A percentile compares a stretch with the other conserved stretches of the same genome.
Conservation (phyloP, 2,797 vertebrate species). For the Setipinna tenuifilis region DNA sequence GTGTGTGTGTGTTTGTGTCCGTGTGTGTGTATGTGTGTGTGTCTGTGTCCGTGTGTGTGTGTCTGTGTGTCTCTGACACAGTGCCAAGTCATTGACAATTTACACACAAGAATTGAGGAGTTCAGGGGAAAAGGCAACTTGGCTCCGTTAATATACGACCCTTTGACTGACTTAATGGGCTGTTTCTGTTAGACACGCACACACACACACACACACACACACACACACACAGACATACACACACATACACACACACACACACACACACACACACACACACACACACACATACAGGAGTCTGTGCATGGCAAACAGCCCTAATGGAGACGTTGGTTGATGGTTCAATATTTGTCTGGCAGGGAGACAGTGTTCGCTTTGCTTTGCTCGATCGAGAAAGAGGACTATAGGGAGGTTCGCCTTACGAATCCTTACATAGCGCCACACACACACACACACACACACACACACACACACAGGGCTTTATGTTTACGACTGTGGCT, state of each 20-base stretch:
- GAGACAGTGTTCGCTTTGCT: not conserved
- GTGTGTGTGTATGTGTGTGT: no score
- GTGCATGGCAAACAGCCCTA: not conserved
- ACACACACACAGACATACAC: not conserved
- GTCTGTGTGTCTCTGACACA: no score
- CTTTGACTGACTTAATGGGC: not conserved
- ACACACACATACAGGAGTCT: not conserved
- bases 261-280: slow-evolving; percentile 30
- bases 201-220: not conserved
- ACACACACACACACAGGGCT: no score
- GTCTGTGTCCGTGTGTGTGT: no score
- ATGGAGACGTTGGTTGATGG: slow-evolving; percentile 9
- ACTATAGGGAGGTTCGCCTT: not conserved
- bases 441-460: no score
- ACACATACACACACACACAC: slow-evolving; percentile 35
- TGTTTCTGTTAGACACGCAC: not conserved
- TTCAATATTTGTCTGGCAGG: slow-evolving; percentile 6
- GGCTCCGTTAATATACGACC: not conserved
- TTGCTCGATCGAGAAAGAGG: not conserved
- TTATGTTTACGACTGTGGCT: not conserved
- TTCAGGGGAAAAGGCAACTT: slow-evolving; percentile 34
- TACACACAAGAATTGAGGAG: not conserved
- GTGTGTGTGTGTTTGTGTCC: no score
- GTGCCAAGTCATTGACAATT: not conserved
- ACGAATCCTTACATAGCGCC: no score